Percentiles rank a stretch among this genome's conserved stretches.
Conservation (phyloP, 2,888 invertebrate species). For the Hirtodrosophila trivittata region DNA sequence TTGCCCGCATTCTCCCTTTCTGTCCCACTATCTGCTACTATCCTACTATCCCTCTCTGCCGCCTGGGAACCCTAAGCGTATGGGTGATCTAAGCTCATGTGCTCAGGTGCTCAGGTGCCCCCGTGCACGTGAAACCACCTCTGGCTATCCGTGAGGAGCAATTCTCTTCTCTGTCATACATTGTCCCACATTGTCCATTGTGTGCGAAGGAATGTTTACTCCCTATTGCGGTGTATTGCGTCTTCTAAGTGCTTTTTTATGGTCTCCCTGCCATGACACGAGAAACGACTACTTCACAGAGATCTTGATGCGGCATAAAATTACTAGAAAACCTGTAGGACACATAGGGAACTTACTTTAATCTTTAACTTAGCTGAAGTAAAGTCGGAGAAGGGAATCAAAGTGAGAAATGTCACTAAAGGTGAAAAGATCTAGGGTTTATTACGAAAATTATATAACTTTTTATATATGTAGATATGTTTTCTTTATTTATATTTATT, state of each 20-base stretch:
- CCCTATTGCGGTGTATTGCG: neutral
- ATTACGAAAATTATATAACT: no score
- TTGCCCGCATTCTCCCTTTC: constrained; percentile 15
- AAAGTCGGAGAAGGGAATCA: no score
- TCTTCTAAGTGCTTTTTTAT: constrained; percentile 51
- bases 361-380: neutral
- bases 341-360: neutral
- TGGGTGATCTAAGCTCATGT: constrained; percentile 30
- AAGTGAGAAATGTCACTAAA: no score
- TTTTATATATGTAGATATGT: no score
- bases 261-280: constrained; percentile 29
- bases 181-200: constrained; percentile 11
- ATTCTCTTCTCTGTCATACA: neutral
- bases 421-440: no score
- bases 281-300: constrained; percentile 18
- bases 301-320: constrained; percentile 19
- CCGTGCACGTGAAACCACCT: constrained; percentile 22
- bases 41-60: no score
- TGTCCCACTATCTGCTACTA: neutral
- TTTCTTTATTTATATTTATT: no score
- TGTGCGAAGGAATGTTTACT: constrained; percentile 8
- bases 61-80: constrained; percentile 27
- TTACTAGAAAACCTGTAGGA: constrained; percentile 8
- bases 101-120: neutral
- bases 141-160: neutral